Evolutionary conservation across 2,113 vertebrate genomes (phyloP).

Genomic region (Bubo bubo): DNA sequence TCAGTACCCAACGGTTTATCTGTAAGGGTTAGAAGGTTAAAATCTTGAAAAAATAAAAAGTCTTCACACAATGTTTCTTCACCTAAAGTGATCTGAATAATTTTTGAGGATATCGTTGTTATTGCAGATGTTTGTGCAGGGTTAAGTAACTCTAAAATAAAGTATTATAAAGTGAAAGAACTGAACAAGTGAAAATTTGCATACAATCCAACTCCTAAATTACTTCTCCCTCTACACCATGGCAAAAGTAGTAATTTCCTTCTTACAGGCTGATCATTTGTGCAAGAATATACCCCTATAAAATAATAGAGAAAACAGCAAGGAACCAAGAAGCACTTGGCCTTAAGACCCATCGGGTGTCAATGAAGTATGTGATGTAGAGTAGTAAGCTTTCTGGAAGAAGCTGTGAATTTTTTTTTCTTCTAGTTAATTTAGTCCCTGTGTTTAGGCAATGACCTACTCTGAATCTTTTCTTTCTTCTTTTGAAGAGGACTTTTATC

Average conservation of each 20-base stretch:
- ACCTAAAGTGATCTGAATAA: background rate
- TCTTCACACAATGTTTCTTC: background rate
- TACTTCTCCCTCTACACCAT: background rate
- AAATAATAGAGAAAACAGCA: background rate
- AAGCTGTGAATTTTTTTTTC: background rate
- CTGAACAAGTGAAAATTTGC: background rate
- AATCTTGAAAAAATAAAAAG: background rate
- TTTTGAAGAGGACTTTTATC: conserved; percentile 5
- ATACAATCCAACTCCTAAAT: background rate
- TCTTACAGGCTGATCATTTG: background rate
- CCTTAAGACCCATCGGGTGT: background rate
- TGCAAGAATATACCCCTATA: background rate
- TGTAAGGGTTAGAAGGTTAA: background rate
- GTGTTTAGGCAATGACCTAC: background rate
- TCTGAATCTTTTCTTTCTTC: conserved; percentile 20
- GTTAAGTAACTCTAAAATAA: background rate
- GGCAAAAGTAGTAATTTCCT: background rate
- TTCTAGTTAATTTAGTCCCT: conserved; percentile 36
- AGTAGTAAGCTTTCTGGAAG: background rate
- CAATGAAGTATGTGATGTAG: background rate
- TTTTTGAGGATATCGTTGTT: background rate
- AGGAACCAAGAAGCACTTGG: background rate
- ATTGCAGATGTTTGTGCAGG: background rate
- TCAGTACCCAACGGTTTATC: background rate
- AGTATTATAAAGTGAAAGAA: background rate